These are phyloP conservation scores for Parnassius orleans DNA, from an alignment of 2,888 invertebrate genomes.

Conservation along the genomic window DNA sequence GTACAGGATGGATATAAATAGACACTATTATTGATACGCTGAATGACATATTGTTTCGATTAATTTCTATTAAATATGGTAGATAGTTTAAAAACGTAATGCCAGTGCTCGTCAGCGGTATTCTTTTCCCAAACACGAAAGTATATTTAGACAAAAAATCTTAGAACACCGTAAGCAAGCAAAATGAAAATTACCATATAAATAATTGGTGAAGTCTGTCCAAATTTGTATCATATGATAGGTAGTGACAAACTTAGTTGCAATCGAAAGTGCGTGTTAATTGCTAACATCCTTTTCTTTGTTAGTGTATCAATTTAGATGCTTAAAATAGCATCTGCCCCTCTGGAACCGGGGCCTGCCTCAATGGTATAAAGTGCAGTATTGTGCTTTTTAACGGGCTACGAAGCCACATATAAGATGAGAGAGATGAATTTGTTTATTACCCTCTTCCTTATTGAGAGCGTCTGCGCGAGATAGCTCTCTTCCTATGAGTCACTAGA, in stretches of 20 bases:
- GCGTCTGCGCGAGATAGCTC: constrained; percentile 77
- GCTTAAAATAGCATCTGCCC: constrained; percentile 73
- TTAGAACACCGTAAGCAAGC: no score
- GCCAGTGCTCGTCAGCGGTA: no score
- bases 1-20: no score
- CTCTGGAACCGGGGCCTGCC: constrained; percentile 54
- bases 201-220: no score
- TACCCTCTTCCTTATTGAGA: constrained; percentile 81
- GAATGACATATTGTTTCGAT: no score
- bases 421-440: constrained; percentile 80
- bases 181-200: no score
- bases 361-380: constrained; percentile 74
- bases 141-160: no score
- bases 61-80: no score
- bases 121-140: no score
- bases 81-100: no score
- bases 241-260: constrained; percentile 21
- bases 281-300: constrained; percentile 76
- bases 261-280: constrained; percentile 69
- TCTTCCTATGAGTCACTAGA: constrained; percentile 81
- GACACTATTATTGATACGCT: no score
- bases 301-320: constrained; percentile 74
- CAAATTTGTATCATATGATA: background rate
- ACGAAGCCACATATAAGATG: constrained; percentile 76
- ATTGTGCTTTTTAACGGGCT: constrained; percentile 78